Evolutionary conservation across 1,140 invertebrate species (phyloP).

Genomic region (Cotesia typhae): DNA sequence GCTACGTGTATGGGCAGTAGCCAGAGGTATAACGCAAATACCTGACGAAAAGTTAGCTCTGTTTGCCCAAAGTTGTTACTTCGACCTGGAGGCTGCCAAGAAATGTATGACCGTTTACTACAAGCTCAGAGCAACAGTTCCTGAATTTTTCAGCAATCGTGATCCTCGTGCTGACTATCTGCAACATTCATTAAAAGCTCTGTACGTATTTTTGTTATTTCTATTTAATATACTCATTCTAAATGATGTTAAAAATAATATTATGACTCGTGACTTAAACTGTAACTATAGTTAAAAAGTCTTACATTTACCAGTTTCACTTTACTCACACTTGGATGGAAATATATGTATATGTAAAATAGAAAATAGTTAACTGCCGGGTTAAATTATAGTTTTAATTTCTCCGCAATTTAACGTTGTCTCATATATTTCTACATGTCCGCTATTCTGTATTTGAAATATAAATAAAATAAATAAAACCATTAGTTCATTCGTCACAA

Average conservation of each 20-base stretch:
- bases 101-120: slow-evolving; percentile 72
- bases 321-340: no score
- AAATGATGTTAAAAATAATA: no score
- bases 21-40: slow-evolving; percentile 43
- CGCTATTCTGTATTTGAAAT: neutral
- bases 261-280: no score
- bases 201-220: slow-evolving; percentile 55
- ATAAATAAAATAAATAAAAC: neutral
- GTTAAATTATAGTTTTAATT: slow-evolving; percentile 20
- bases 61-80: slow-evolving; percentile 71
- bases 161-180: slow-evolving; percentile 57
- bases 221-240: neutral
- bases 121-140: slow-evolving; percentile 64
- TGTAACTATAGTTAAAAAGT: no score
- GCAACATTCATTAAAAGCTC: slow-evolving; percentile 55
- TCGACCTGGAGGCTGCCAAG: slow-evolving; percentile 66
- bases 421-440: neutral
- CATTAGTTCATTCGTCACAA: slow-evolving; percentile 26
- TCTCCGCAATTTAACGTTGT: neutral
- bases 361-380: neutral
- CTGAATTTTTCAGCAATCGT: slow-evolving; percentile 70
- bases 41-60: slow-evolving; percentile 63
- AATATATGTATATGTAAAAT: no score
- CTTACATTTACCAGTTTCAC: no score
- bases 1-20: slow-evolving; percentile 47